Evolutionary conservation across 2,888 invertebrate species (phyloP).

Genomic region (Troides oblongomaculatus): DNA sequence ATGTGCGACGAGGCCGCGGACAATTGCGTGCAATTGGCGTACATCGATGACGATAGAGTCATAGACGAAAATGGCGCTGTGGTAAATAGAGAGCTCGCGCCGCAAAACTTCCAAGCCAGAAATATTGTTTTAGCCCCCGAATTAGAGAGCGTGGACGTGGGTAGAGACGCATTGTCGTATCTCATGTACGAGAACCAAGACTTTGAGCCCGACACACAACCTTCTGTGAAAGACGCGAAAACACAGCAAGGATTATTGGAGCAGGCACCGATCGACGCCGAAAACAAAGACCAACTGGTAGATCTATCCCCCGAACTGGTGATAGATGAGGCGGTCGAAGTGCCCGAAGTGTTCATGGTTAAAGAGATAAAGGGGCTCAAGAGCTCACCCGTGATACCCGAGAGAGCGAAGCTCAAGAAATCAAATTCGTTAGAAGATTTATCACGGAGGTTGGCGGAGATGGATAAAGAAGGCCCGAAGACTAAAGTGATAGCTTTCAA

Average conservation of each 20-base stretch:
- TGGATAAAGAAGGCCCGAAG: slow-evolving; percentile 54
- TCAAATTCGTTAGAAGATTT: slow-evolving; percentile 67
- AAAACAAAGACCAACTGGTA: slow-evolving; percentile 56
- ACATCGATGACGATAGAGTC: slow-evolving; percentile 57
- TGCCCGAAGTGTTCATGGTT: slow-evolving; percentile 54
- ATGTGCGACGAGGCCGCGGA: slow-evolving; percentile 58
- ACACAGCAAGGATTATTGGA: slow-evolving; percentile 53
- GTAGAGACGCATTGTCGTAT: slow-evolving; percentile 68
- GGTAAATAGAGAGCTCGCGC: slow-evolving; percentile 39
- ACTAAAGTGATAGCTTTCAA: slow-evolving; percentile 65
- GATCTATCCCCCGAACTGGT: slow-evolving; percentile 71
- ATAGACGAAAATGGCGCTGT: slow-evolving; percentile 43
- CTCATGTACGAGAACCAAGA: slow-evolving; percentile 61
- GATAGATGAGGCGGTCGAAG: slow-evolving; percentile 58
- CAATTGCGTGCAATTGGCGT: slow-evolving; percentile 49
- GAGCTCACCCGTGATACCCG: slow-evolving; percentile 62
- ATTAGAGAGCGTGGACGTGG: slow-evolving; percentile 59
- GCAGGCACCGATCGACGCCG: slow-evolving; percentile 65
- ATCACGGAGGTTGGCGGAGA: slow-evolving; percentile 43
- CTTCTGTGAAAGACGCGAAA: slow-evolving; percentile 34
- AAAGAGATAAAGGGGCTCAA: slow-evolving; percentile 54
- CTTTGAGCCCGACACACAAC: slow-evolving; percentile 43
- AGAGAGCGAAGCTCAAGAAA: slow-evolving; percentile 66
- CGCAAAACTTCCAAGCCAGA: slow-evolving; percentile 30
- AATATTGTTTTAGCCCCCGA: slow-evolving; percentile 34